phyloP scores from a whole-genome alignment of 2,888 invertebrate genomes.

The Blera fallax region DNA sequence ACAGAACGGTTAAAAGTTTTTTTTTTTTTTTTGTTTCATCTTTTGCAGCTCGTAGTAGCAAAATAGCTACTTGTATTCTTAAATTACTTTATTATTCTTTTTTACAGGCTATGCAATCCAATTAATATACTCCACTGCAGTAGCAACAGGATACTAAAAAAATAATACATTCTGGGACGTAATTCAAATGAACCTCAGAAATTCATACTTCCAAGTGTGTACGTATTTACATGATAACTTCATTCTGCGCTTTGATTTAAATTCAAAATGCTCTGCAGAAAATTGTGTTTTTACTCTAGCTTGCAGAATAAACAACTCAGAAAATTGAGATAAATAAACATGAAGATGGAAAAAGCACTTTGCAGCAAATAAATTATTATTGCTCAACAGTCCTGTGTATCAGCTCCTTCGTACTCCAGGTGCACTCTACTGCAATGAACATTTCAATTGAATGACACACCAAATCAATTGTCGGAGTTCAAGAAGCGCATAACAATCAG shows the following conservation, averaged over 20 bases:
- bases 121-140: too few relatives aligned
- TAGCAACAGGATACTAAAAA: too few relatives aligned
- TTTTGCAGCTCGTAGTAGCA: too few relatives aligned
- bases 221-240: background rate
- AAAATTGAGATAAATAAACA: background rate
- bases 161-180: background rate
- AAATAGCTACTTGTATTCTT: too few relatives aligned
- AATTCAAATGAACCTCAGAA: background rate
- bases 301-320: background rate
- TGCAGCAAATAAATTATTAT: background rate
- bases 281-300: background rate
- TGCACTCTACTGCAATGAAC: background rate
- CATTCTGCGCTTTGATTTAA: background rate
- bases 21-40: too few relatives aligned
- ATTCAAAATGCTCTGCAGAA: background rate
- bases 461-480: slow-evolving; percentile 22
- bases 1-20: too few relatives aligned
- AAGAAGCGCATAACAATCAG: background rate
- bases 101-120: too few relatives aligned
- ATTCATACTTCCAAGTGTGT: background rate
- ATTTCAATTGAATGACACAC: slow-evolving; percentile 9
- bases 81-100: too few relatives aligned
- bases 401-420: background rate
- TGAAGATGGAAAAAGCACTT: background rate
- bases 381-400: background rate